These are phyloP conservation scores for Caenorhabditis elegans DNA, from an alignment of 1,140 invertebrate species.

Conservation along the genomic window DNA sequence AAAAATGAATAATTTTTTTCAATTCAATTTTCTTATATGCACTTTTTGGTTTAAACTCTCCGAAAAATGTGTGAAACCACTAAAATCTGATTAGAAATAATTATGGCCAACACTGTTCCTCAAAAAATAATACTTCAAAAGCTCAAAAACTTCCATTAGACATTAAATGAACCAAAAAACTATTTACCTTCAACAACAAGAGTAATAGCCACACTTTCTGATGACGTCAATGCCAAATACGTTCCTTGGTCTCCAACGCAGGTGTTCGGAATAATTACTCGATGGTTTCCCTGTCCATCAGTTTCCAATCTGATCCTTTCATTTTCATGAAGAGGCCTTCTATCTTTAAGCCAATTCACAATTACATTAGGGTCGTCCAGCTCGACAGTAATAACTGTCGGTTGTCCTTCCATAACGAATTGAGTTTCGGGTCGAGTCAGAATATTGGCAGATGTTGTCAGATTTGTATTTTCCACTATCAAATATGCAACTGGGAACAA, in stretches of 20 bases:
- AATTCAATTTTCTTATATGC: too few relatives aligned
- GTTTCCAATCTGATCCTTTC: slow-evolving; percentile 45
- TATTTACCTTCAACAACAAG: slow-evolving; percentile 61
- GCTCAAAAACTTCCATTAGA: too few relatives aligned
- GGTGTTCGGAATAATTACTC: slow-evolving; percentile 45
- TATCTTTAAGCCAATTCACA: slow-evolving; percentile 56
- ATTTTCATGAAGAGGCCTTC: slow-evolving; percentile 43
- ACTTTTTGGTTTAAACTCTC: too few relatives aligned
- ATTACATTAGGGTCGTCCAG: slow-evolving; percentile 42
- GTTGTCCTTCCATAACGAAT: slow-evolving; percentile 65
- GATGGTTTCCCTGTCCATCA: slow-evolving; percentile 4
- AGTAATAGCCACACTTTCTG: slow-evolving; percentile 54
- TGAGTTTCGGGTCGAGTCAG: slow-evolving; percentile 56
- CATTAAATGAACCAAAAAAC: too few relatives aligned
- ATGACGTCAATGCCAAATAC: slow-evolving; percentile 54
- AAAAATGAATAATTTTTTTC: too few relatives aligned
- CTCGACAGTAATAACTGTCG: slow-evolving; percentile 55
- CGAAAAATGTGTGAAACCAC: too few relatives aligned
- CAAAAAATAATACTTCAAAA: too few relatives aligned
- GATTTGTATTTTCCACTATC: slow-evolving; percentile 58
- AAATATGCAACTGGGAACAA: slow-evolving; percentile 63
- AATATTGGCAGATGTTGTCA: slow-evolving; percentile 43
- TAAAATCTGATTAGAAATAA: too few relatives aligned
- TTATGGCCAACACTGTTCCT: too few relatives aligned
- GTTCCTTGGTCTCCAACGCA: slow-evolving; percentile 56